These are phyloP conservation scores for Nibea albiflora DNA, from an alignment of 2,113 vertebrate species.

Conservation along the genomic window DNA sequence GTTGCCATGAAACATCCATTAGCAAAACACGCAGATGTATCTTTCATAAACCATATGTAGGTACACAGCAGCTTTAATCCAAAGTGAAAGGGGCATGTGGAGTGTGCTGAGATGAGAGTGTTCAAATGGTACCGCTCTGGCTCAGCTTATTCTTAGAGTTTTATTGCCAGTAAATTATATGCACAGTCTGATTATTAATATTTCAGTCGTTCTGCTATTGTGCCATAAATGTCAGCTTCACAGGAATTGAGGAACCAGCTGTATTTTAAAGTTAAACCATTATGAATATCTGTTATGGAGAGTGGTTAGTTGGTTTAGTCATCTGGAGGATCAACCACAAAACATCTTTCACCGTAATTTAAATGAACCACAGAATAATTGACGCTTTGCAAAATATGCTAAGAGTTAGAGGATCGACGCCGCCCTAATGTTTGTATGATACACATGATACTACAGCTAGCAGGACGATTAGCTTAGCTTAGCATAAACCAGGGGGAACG, in stretches of 20 bases:
- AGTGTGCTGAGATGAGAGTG: not conserved
- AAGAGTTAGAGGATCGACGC: too few relatives aligned
- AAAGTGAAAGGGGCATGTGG: not conserved
- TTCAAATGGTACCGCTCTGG: not conserved
- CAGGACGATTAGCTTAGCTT: too few relatives aligned
- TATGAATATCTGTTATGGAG: not conserved
- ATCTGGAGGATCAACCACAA: not conserved
- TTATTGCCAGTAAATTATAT: not conserved
- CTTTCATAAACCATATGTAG: constrained; percentile 24
- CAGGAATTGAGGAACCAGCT: not conserved
- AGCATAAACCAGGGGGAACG: not conserved
- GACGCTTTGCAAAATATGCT: not conserved
- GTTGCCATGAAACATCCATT: constrained; percentile 34
- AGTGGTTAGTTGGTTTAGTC: not conserved
- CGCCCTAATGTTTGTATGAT: too few relatives aligned
- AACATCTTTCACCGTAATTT: not conserved
- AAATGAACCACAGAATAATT: not conserved
- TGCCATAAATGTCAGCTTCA: not conserved
- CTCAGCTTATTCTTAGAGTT: not conserved
- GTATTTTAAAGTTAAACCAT: too few relatives aligned
- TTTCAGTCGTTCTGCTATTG: not conserved
- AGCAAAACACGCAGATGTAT: constrained; percentile 32
- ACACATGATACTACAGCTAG: too few relatives aligned
- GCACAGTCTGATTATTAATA: not conserved
- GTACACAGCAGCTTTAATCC: not conserved